Percentiles rank a stretch among this genome's conserved stretches.
Conservation (phyloP, 2,113 vertebrate genomes). For the Desmodus rotundus region DNA sequence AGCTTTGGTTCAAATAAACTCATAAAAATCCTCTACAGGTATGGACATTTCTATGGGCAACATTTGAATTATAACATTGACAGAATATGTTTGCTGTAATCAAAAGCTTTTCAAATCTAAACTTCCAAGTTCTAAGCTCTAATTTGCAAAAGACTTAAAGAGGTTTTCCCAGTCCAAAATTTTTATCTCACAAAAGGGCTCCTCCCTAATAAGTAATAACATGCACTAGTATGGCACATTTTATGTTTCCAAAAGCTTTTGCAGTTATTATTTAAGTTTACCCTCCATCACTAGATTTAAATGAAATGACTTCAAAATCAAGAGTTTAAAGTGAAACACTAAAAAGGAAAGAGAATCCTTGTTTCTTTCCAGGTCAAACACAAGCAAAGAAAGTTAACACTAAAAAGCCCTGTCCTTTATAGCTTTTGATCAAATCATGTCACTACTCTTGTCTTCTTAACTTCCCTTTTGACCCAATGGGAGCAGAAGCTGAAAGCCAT, state of each 20-base stretch:
- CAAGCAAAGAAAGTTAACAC: not conserved
- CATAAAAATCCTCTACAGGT: not conserved
- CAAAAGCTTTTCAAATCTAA: constrained; percentile 22
- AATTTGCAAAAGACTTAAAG: not conserved
- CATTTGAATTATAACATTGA: not conserved
- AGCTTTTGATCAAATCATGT: not conserved
- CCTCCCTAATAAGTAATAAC: constrained; percentile 5
- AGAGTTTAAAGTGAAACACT: constrained; percentile 18
- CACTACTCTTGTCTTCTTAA: not conserved
- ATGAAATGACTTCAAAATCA: constrained; percentile 1
- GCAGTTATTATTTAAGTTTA: constrained; percentile 24
- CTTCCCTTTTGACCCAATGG: not conserved
- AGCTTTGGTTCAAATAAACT: not conserved
- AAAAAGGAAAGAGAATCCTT: not conserved
- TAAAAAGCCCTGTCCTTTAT: not conserved
- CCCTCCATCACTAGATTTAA: constrained; percentile 1
- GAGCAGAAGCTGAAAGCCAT: not conserved
- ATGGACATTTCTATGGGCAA: not conserved
- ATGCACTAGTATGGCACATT: not conserved
- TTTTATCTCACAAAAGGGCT: not conserved
- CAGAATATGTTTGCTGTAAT: not conserved
- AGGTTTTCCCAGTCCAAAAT: not conserved
- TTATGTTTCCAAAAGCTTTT: constrained; percentile 17
- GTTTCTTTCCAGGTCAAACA: not conserved
- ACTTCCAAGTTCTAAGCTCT: constrained; percentile 17